Conservation (phyloP, 1,140 invertebrate genomes). For the Microvelia longipes region DNA sequence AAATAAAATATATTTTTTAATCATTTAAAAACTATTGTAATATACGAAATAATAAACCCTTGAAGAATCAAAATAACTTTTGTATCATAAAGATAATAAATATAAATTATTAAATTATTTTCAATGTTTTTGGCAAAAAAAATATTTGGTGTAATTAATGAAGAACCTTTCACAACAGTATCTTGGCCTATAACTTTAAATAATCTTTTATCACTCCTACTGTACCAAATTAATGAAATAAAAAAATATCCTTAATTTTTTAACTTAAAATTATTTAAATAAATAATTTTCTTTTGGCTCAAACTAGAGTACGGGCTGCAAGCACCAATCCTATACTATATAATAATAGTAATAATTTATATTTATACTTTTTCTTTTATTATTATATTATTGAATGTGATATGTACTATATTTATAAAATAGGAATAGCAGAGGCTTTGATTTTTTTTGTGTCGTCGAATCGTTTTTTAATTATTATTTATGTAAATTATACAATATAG, state of each 20-base stretch:
- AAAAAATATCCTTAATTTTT: no score
- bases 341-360: no score
- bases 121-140: no score
- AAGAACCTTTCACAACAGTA: no score
- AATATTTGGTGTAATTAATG: no score
- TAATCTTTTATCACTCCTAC: not conserved
- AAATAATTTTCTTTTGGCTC: not conserved
- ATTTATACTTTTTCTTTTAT: not conserved
- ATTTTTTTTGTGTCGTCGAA: not conserved
- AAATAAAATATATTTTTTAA: conserved; percentile 4
- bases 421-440: not conserved
- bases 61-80: no score
- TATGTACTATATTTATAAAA: not conserved
- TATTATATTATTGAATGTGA: not conserved
- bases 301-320: not conserved
- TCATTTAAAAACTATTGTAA: not conserved
- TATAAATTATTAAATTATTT: no score
- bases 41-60: no score
- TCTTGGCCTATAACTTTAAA: not conserved
- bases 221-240: not conserved
- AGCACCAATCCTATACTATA: not conserved
- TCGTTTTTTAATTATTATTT: no score
- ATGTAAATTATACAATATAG: no score
- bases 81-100: no score
- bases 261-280: not conserved